Evolutionary conservation across 2,113 vertebrate species (phyloP).

Genomic region (Danionella cerebrum): DNA sequence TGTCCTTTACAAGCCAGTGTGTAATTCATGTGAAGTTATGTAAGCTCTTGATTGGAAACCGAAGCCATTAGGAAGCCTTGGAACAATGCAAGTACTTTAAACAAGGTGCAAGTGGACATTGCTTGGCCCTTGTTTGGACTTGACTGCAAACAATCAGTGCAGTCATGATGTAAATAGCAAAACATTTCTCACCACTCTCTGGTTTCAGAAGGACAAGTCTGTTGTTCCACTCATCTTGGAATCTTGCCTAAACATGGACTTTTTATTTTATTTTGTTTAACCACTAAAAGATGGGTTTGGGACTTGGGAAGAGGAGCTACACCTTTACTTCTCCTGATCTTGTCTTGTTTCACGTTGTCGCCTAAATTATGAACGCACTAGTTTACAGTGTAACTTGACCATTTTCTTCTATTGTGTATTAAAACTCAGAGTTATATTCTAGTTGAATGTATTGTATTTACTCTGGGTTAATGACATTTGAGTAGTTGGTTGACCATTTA

Average conservation of each 20-base stretch:
- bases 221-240: background rate
- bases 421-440: too few relatives aligned
- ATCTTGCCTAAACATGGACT: background rate
- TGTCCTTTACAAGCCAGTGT: slow-evolving; percentile 28
- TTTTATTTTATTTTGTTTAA: background rate
- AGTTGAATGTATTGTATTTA: too few relatives aligned
- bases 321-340: too few relatives aligned
- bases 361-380: too few relatives aligned
- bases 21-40: slow-evolving; percentile 28
- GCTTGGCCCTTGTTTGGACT: slow-evolving; percentile 10
- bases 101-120: slow-evolving; percentile 1
- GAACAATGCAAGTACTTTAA: background rate
- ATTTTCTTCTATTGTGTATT: too few relatives aligned
- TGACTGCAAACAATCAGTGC: background rate
- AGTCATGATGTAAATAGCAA: background rate
- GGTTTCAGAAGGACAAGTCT: background rate
- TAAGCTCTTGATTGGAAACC: slow-evolving; percentile 20
- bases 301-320: too few relatives aligned
- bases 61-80: slow-evolving; percentile 31
- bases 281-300: too few relatives aligned
- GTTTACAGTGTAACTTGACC: too few relatives aligned
- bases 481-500: too few relatives aligned
- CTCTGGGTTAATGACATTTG: too few relatives aligned
- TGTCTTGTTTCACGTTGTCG: too few relatives aligned
- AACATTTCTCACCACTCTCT: background rate